phyloP scores from a whole-genome alignment of 2,888 invertebrate genomes.

The Agrilus cyanescens region DNA sequence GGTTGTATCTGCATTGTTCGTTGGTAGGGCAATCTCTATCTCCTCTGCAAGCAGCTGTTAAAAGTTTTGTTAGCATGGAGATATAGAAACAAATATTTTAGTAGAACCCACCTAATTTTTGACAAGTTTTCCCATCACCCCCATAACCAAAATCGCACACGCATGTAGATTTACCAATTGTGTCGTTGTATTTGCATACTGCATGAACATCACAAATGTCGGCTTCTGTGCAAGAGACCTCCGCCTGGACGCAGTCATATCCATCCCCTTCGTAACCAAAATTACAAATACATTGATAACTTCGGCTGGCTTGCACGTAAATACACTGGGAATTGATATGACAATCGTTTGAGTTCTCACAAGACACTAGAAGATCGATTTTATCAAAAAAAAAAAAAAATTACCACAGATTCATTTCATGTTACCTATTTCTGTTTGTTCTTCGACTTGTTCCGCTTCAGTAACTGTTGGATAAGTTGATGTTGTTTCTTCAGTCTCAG shows the following conservation, averaged over 20 bases:
- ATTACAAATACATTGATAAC: constrained; percentile 63
- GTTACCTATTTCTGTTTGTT: not conserved
- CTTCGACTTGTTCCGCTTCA: constrained; percentile 11
- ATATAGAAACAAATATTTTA: no score
- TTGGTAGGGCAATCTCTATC: constrained; percentile 56
- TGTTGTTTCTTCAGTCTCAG: not conserved
- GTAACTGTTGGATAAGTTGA: constrained; percentile 6
- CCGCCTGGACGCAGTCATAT: constrained; percentile 51
- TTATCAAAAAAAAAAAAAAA: no score
- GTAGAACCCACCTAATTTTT: constrained; percentile 41
- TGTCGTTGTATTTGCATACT: constrained; percentile 57
- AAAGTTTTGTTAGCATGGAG: no score
- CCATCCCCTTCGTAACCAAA: constrained; percentile 82
- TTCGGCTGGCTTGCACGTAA: constrained; percentile 41
- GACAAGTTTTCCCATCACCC: constrained; percentile 73
- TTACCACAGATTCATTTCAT: not conserved
- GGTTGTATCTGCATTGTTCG: constrained; percentile 59
- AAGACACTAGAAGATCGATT: constrained; percentile 51
- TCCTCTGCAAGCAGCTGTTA: constrained; percentile 43
- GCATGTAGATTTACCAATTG: constrained; percentile 54
- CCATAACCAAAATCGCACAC: constrained; percentile 69
- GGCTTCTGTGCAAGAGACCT: constrained; percentile 42
- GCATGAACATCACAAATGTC: constrained; percentile 64
- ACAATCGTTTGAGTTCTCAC: constrained; percentile 66
- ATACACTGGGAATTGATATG: constrained; percentile 72